Conservation (phyloP, 1,140 invertebrate species). For the Bombus sibiricus region DNA sequence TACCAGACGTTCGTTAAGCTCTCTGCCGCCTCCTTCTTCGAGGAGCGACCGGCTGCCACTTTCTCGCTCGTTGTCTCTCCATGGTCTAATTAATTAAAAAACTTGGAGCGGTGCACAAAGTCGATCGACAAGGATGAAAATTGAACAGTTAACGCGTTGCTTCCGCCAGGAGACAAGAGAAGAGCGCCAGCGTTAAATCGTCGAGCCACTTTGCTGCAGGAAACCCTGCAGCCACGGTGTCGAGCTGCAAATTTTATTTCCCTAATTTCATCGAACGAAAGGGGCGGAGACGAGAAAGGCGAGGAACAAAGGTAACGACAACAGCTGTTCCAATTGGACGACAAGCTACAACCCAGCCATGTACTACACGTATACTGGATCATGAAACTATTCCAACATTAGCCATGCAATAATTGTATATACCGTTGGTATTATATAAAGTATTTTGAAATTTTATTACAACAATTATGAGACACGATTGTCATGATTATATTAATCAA, state of each 20-base stretch:
- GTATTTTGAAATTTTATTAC: neutral
- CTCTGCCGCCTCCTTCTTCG: neutral
- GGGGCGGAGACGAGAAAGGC: neutral
- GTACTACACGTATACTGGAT: neutral
- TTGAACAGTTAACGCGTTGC: slow-evolving; percentile 31
- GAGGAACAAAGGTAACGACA: neutral
- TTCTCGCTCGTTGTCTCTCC: slow-evolving; percentile 1
- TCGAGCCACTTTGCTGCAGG: neutral
- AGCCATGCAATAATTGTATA: neutral
- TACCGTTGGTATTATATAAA: neutral
- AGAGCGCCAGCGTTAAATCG: neutral
- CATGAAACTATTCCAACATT: neutral
- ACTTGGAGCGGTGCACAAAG: slow-evolving; percentile 7
- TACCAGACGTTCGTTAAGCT: slow-evolving; percentile 35
- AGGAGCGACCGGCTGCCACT: no score
- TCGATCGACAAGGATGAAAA: slow-evolving; percentile 39
- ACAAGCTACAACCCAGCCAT: neutral
- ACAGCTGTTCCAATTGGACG: slow-evolving; percentile 25
- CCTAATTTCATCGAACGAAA: slow-evolving; percentile 19
- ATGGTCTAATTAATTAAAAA: slow-evolving; percentile 46
- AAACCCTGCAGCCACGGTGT: no score
- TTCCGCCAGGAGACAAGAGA: neutral
- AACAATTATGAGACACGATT: neutral
- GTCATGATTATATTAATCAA: neutral
- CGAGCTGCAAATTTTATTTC: slow-evolving; percentile 29